Conservation (phyloP, 2,797 vertebrate genomes). For the Cossypha polioptera region DNA sequence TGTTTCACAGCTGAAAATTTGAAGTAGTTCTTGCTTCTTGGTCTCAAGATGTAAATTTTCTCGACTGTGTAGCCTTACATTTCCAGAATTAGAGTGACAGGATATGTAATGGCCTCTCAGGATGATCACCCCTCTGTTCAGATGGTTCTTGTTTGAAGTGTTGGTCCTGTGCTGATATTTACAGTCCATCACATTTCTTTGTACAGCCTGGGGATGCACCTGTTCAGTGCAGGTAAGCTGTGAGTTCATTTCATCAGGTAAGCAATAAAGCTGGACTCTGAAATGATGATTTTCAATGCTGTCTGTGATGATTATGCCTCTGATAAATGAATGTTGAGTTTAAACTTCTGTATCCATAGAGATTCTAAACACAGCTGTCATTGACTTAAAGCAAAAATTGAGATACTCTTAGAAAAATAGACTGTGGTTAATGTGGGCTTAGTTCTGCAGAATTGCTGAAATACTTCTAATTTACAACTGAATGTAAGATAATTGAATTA, state of each 20-base stretch:
- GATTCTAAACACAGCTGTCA: neutral
- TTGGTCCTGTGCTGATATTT: neutral
- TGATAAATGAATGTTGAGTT: neutral
- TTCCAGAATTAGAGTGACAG: neutral
- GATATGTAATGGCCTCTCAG: neutral
- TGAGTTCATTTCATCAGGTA: neutral
- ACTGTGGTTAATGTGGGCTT: neutral
- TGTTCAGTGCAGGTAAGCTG: neutral
- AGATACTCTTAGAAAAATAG: neutral
- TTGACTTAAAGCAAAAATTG: neutral
- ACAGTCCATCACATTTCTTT: neutral
- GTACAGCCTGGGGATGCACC: rapidly evolving
- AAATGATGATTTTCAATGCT: neutral
- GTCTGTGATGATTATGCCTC: neutral
- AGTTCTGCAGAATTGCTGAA: neutral
- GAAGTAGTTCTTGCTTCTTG: neutral
- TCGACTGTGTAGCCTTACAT: neutral
- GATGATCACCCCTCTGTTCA: neutral
- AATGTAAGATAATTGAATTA: neutral
- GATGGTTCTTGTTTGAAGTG: neutral
- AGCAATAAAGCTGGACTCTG: neutral
- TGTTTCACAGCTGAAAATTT: neutral
- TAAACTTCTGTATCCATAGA: neutral
- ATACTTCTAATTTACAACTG: neutral
- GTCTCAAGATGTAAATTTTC: neutral